Base-by-base conservation (phyloP, 53 echinoderm and acorn worm species). In the Actinopyga echinites region DNA sequence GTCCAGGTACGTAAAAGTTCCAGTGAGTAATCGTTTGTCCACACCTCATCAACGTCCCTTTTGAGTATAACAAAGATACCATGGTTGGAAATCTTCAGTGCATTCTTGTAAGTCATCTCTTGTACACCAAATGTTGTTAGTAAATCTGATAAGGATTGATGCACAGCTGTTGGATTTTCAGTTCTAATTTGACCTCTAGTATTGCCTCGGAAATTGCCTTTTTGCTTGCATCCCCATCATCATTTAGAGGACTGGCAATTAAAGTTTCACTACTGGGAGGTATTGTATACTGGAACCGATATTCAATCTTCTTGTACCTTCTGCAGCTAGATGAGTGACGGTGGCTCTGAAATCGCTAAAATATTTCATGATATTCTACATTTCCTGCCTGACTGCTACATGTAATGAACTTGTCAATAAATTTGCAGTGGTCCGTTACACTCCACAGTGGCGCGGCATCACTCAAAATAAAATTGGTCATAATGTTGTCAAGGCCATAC, bases 391-490 rank as follows among this genome's bases (percentile, higher is more conserved):
- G 79, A 38, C 62, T 53, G 9, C 45, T 20, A 45, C 89, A 89
- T 52, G 89, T 84, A 10, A 84, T 45, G 42, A 84, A 65, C 57
- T 78, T 65, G 55, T 84, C 83, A 32, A 77, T 78, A 35, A 89
- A 89, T 38, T 40, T n/a, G 17, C 38, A 36, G 52, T 74, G 59
- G 42, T 88, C 74, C 37, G 49, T 62, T 9, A 88, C 65, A 6
- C 52, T 5, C 5, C 83, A 83, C 15, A 88, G 56, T 9, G 88
- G 83, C 2, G 84, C 58, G 2, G 49, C 62, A 30, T 83, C 53
- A 32, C 30, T 20, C 8, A 59, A 23, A 25, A 88, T 83, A n/a
- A 83, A 74, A n/a, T 88, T 83, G 20, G 44, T 21, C 32, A 88
- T 84, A 29, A 83, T 73, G 25, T 88, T 73, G 25, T 88, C 75